Percentiles rank a stretch among this genome's conserved stretches.
phyloP scores from a whole-genome alignment of 2,797 vertebrate genomes.

The Gorsachius magnificus region DNA sequence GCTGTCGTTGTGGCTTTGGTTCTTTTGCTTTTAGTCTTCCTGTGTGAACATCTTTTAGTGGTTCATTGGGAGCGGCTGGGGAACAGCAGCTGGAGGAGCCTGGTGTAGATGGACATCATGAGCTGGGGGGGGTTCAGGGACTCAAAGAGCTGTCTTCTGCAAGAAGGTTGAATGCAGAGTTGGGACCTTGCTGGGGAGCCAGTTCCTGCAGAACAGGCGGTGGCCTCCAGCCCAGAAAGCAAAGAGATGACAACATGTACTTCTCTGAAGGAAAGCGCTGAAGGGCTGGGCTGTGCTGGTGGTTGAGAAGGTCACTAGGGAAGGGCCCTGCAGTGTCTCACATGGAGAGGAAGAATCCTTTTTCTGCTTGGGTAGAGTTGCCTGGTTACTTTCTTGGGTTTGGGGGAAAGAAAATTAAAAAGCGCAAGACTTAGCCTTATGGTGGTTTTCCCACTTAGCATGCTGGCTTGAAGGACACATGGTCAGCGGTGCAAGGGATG shows the following conservation, averaged over 20 bases:
- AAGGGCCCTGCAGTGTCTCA: neutral
- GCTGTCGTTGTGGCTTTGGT: rapidly evolving
- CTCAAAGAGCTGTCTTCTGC: neutral
- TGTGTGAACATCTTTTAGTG: rapidly evolving
- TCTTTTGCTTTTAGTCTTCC: neutral
- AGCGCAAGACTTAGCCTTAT: neutral
- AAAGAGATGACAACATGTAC: neutral
- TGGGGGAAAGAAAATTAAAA: neutral
- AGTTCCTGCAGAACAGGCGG: neutral
- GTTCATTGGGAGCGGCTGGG: neutral
- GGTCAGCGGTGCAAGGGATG: rapidly evolving
- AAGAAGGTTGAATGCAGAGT: neutral
- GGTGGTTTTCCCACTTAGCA: neutral
- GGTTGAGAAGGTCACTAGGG: neutral
- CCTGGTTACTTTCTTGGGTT: neutral
- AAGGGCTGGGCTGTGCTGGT: neutral
- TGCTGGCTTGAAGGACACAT: neutral
- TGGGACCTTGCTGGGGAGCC: neutral
- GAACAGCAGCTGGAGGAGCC: neutral
- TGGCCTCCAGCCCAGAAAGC: neutral
- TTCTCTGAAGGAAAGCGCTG: neutral
- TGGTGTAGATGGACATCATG: neutral
- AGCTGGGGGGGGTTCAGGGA: neutral
- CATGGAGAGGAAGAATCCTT: neutral
- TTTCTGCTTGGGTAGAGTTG: neutral